Conservation (phyloP, 1,140 invertebrate genomes). For the Anastatus disparis region DNA sequence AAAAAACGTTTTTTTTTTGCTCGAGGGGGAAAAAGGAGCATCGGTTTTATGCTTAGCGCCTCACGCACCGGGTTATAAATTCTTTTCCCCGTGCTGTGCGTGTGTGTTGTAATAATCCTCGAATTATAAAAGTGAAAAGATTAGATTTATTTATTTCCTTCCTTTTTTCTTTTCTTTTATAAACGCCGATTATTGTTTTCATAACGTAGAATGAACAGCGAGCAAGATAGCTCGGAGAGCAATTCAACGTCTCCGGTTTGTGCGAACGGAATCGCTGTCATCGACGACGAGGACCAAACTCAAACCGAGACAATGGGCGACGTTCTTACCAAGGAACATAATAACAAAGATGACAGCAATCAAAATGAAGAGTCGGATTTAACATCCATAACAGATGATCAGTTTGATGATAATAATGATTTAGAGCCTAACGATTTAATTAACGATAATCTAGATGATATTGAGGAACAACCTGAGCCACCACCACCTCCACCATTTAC, state of each 20-base stretch:
- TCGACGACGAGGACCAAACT: background rate
- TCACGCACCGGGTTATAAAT: too few species aligned
- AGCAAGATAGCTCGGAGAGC: slow-evolving; percentile 23
- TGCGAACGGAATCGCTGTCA: too few species aligned
- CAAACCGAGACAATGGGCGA: slow-evolving; percentile 50
- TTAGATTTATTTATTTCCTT: too few species aligned
- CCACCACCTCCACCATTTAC: background rate
- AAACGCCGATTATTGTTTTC: too few species aligned
- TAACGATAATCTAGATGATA: background rate
- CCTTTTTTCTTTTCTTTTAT: too few species aligned
- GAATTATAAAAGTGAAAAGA: too few species aligned
- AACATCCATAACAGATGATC: slow-evolving; percentile 1
- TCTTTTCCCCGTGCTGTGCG: too few species aligned
- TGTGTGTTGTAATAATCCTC: too few species aligned
- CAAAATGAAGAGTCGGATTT: background rate
- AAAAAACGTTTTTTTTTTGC: too few species aligned
- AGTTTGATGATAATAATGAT: slow-evolving; percentile 20
- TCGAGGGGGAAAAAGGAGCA: too few species aligned
- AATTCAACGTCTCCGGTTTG: background rate
- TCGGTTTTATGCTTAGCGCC: too few species aligned
- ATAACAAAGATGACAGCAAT: background rate
- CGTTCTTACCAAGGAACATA: slow-evolving; percentile 55
- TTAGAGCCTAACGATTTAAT: slow-evolving; percentile 21
- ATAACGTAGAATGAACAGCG: slow-evolving; percentile 37
- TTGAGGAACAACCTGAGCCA: background rate